A percentile compares a stretch with the other conserved stretches of the same genome.
These are phyloP conservation scores for Alectura lathami DNA, from an alignment of 2,113 vertebrate genomes.

Conservation along the genomic window DNA sequence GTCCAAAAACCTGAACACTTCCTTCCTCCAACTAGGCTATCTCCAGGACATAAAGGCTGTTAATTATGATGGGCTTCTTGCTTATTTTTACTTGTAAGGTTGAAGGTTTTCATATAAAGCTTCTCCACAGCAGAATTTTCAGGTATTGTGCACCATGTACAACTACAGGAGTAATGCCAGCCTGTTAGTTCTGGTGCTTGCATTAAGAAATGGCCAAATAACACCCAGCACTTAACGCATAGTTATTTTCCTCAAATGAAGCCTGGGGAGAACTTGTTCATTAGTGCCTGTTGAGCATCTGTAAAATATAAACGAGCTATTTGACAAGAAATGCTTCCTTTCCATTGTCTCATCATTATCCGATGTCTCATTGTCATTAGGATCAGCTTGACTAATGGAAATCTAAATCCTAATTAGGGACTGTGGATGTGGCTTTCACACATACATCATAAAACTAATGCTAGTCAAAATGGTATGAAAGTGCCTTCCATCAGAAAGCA, in stretches of 20 bases:
- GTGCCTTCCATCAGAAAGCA: not conserved
- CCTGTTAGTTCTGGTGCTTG: not conserved
- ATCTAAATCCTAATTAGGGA: not conserved
- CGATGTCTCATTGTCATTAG: conserved; percentile 1
- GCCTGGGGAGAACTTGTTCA: not conserved
- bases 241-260: not conserved
- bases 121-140: not conserved
- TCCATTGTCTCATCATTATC: not conserved
- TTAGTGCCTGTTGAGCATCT: not conserved
- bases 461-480: not conserved
- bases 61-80: not conserved
- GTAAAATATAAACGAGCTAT: not conserved
- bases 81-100: not conserved
- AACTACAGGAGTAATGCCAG: not conserved
- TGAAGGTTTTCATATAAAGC: not conserved
- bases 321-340: not conserved
- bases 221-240: not conserved
- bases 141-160: not conserved
- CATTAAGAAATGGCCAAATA: not conserved
- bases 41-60: not conserved
- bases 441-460: not conserved
- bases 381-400: conserved; percentile 20
- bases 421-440: not conserved
- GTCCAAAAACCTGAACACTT: not conserved
- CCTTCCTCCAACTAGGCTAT: not conserved